Conservation (phyloP, 2,888 invertebrate species). For the Heliconius aoede region DNA sequence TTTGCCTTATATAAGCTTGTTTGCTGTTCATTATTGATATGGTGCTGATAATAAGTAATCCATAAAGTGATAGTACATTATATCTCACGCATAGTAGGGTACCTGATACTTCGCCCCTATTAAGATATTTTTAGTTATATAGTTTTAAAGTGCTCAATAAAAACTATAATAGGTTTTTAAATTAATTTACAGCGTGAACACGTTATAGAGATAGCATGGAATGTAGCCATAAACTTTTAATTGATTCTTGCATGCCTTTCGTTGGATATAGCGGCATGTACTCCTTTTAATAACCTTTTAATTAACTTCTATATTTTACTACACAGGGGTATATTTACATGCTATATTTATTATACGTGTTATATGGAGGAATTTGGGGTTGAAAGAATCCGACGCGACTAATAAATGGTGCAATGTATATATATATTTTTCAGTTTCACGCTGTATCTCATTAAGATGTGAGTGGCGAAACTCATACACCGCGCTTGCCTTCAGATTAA, state of each 20-base stretch:
- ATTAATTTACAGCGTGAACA: neutral
- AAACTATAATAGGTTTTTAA: neutral
- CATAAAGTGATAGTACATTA: too few species aligned
- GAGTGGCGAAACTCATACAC: neutral
- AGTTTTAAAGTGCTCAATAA: neutral
- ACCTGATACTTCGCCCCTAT: too few species aligned
- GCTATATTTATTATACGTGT: neutral
- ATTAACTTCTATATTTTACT: neutral
- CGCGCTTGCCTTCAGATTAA: too few species aligned
- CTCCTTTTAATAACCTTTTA: neutral
- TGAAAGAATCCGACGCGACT: too few species aligned
- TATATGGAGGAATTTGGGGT: neutral
- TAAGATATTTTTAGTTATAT: too few species aligned
- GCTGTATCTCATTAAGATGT: neutral
- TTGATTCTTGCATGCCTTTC: constrained; percentile 2
- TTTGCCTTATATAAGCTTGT: too few species aligned
- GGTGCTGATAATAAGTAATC: too few species aligned
- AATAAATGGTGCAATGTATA: too few species aligned
- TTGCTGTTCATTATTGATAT: too few species aligned
- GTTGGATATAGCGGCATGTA: neutral
- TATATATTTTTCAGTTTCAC: too few species aligned
- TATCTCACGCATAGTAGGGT: too few species aligned
- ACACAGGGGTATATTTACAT: neutral
- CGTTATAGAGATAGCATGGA: neutral
- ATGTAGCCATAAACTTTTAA: neutral